These are phyloP conservation scores for Tragelaphus strepsiceros DNA, from an alignment of 2,113 vertebrate genomes.

Conservation along the genomic window DNA sequence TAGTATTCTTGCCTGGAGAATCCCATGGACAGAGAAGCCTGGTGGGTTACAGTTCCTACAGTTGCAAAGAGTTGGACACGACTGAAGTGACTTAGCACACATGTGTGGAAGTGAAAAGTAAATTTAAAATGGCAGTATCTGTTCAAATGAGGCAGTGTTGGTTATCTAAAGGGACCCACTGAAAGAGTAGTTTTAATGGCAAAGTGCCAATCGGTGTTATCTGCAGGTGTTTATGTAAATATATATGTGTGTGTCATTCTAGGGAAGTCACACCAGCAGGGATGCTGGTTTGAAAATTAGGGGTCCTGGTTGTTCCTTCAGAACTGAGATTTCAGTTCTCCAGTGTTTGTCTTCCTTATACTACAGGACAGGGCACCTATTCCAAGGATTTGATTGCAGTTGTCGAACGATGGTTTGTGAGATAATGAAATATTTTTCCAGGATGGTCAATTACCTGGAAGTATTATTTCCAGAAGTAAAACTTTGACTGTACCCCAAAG, in stretches of 20 bases:
- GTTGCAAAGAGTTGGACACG: not conserved
- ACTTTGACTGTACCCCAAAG: not conserved
- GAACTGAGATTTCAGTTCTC: not conserved
- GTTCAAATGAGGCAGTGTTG: not conserved
- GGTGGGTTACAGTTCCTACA: not conserved
- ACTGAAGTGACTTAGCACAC: not conserved
- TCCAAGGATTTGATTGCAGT: not conserved
- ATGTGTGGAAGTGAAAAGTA: constrained; percentile 70
- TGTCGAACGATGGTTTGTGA: not conserved
- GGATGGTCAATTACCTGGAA: not conserved
- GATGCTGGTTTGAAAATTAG: not conserved
- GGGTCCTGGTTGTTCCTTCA: not conserved
- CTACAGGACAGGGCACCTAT: not conserved
- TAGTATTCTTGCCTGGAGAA: not conserved
- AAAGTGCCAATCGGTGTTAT: not conserved
- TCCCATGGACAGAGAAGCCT: not conserved
- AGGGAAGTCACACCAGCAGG: not conserved
- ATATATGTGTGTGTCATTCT: not conserved
- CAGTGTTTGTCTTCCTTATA: not conserved
- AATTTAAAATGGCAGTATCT: constrained; percentile 42
- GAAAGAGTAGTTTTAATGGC: not conserved
- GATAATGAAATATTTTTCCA: not conserved
- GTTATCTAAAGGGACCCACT: not conserved
- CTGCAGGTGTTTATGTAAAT: not conserved
- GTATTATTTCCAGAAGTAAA: not conserved